Base-by-base conservation (phyloP, 2,113 vertebrate genomes). In the Rana temporaria region DNA sequence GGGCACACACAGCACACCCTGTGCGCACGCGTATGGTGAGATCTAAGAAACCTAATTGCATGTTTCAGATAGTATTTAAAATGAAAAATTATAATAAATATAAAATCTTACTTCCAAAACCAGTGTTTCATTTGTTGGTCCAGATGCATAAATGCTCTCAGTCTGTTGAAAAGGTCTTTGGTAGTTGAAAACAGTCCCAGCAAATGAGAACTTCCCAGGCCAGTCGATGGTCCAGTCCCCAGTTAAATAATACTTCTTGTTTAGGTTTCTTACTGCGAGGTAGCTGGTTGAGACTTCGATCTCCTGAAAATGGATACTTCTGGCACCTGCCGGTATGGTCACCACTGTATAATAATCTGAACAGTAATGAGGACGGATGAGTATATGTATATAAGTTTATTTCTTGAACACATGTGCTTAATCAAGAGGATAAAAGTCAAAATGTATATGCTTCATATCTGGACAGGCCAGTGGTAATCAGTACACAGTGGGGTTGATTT, bases 71-170 rank as follows among this genome's bases (percentile, higher is more conserved):
- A 5, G 2, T 38, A 38, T 38, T 38, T 38, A 38, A 38, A 38
- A 6, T 38, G 4, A 38, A 48, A 48, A 48, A 14, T 48, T 1
- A 8, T 11, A 48, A 1, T 48, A 38, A 38, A 38, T 9, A 57
- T 9, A 34, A 7, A 4, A 20, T 84, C 97, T 97, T 95, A 99
- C 98, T 92, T 99, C 97, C 94, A 99, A 96, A 89, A 97, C 94
- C 84, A 99, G 93, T 0, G 96, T 98, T 94, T 99, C 97, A 84
- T 99, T 99, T 82, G 96, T 99, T 0, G 98, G 97, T 65, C 98
- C 98, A 0, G 92, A 84, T 0, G 97, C 93, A 2, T 91, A 95
- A 65, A 99, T 93, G 19, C 93, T 97, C 91, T 99, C 98, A 0
- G 96, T 96, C 48, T 87, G 93, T 89, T 92, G 93, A 64, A 94